These are phyloP conservation scores for Eupithecia dodoneata DNA, from an alignment of 2,888 invertebrate species.

Conservation along the genomic window DNA sequence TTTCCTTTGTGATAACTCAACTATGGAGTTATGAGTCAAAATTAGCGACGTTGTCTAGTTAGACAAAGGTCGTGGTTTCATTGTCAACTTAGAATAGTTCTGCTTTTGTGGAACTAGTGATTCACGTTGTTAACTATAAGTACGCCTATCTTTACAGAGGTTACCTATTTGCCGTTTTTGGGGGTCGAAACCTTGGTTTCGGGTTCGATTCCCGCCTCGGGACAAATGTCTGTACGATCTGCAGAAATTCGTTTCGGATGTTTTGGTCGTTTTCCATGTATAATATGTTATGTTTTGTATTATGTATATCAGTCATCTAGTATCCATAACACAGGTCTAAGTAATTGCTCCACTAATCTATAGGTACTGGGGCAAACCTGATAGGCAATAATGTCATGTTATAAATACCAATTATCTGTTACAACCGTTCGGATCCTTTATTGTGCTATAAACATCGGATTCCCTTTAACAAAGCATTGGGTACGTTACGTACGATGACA, in stretches of 20 bases:
- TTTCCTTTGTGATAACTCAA: constrained; percentile 37
- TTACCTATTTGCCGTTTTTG: too few relatives aligned
- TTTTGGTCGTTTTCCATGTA: too few relatives aligned
- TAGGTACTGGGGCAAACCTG: constrained; percentile 10
- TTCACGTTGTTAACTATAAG: not conserved
- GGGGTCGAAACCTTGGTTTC: too few relatives aligned
- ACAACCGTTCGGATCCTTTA: constrained; percentile 22
- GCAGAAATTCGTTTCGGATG: too few relatives aligned
- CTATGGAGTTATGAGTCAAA: constrained; percentile 36
- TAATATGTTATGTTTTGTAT: too few relatives aligned
- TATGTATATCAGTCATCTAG: too few relatives aligned
- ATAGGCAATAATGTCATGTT: constrained; percentile 16
- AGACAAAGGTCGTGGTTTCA: constrained; percentile 33
- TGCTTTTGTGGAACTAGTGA: constrained; percentile 19
- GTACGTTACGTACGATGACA: not conserved
- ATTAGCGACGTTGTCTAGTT: constrained; percentile 14
- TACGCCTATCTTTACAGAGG: too few relatives aligned
- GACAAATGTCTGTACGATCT: too few relatives aligned
- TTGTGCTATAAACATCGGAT: constrained; percentile 24
- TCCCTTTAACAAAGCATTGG: constrained; percentile 20
- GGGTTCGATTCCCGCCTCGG: too few relatives aligned
- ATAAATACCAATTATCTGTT: constrained; percentile 30
- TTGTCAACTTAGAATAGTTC: constrained; percentile 29
- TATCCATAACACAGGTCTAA: not conserved
- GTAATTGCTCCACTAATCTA: constrained; percentile 3